Conservation (phyloP, 2,888 invertebrate species). For the Lymantria monacha region DNA sequence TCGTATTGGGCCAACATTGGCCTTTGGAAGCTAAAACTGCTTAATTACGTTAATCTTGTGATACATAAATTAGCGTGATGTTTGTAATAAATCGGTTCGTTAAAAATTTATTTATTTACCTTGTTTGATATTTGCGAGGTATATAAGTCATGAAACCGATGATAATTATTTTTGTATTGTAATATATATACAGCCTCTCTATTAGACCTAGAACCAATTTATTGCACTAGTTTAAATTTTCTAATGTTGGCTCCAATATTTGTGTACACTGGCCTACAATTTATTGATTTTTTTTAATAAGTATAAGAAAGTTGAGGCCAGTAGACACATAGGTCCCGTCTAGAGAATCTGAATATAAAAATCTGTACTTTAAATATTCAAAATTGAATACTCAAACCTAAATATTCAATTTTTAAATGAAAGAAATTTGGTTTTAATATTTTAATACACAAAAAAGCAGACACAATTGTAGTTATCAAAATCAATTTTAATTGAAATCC, state of each 20-base stretch:
- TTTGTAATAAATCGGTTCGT: constrained; percentile 1
- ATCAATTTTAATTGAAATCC: too few species aligned
- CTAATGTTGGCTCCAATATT: background rate
- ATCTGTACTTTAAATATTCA: too few species aligned
- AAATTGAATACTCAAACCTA: too few species aligned
- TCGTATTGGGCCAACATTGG: constrained; percentile 4
- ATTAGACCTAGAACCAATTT: constrained; percentile 2
- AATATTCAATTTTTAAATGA: too few species aligned
- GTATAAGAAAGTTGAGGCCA: background rate
- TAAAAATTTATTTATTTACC: background rate
- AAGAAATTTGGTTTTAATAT: too few species aligned
- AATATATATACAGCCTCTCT: background rate
- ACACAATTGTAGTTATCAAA: too few species aligned
- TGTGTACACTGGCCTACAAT: background rate
- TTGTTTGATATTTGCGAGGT: constrained; percentile 17
- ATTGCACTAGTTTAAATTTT: constrained; percentile 13
- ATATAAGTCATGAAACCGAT: background rate
- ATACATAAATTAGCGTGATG: background rate
- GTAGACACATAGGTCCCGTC: background rate
- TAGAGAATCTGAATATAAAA: background rate
- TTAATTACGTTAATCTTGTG: constrained; percentile 14
- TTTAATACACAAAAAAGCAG: too few species aligned
- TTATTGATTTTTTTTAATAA: too few species aligned
- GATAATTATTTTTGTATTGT: too few species aligned
- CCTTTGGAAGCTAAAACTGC: constrained; percentile 10